These are phyloP conservation scores for Hypomesus transpacificus DNA, from an alignment of 2,113 vertebrate genomes.

Conservation along the genomic window DNA sequence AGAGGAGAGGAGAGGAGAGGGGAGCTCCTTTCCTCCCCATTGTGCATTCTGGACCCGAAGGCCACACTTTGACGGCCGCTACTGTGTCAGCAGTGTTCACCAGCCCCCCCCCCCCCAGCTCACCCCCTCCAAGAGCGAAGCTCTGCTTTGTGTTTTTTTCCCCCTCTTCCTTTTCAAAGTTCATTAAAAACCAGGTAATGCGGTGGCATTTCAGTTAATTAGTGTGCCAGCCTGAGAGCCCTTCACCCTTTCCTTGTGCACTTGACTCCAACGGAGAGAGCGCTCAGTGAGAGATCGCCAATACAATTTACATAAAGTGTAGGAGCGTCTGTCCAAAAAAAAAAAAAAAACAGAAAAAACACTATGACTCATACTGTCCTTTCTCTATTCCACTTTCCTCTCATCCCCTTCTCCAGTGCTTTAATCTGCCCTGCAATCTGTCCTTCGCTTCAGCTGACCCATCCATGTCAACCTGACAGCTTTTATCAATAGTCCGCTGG, in stretches of 20 bases:
- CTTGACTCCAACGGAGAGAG: slow-evolving; percentile 30
- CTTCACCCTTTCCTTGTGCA: slow-evolving; percentile 37
- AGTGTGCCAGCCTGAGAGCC: slow-evolving; percentile 27
- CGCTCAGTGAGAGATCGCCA: neutral
- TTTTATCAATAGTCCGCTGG: neutral
- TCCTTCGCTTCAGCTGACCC: neutral
- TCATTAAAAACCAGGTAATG: slow-evolving; percentile 35
- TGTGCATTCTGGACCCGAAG: slow-evolving; percentile 17
- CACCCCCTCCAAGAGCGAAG: no score
- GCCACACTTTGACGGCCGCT: slow-evolving; percentile 14
- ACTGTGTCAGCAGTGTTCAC: slow-evolving; percentile 6
- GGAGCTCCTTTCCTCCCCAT: slow-evolving; percentile 19
- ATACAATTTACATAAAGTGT: slow-evolving; percentile 2
- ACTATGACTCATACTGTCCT: neutral
- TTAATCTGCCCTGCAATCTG: neutral
- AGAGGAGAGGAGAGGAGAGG: slow-evolving; percentile 7
- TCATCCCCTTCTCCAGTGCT: neutral
- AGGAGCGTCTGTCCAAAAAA: neutral
- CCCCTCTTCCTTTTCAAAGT: slow-evolving; percentile 16
- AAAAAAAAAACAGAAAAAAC: neutral
- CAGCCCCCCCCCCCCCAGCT: slow-evolving; percentile 1
- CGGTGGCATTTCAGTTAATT: slow-evolving; percentile 49
- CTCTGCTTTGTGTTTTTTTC: neutral
- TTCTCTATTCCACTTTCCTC: neutral
- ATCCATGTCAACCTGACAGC: neutral